phyloP scores from a whole-genome alignment of 2,888 invertebrate genomes.

The Bruchidius siliquastri region DNA sequence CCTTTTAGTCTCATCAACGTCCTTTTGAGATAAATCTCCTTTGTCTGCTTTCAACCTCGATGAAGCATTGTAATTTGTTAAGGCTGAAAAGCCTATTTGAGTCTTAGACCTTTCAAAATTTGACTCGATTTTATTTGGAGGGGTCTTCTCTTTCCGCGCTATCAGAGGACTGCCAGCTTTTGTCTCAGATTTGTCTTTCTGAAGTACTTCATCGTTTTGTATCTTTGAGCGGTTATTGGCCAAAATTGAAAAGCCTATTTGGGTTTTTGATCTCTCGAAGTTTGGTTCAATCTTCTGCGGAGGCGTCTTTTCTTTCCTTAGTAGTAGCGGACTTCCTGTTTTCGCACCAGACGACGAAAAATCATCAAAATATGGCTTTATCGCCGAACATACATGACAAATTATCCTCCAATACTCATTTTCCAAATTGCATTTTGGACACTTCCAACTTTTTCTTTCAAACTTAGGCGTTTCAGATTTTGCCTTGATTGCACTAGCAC shows the following conservation, averaged over 20 bases:
- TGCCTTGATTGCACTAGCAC: conserved; percentile 37
- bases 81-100: conserved; percentile 44
- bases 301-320: conserved; percentile 15
- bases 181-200: conserved; percentile 7
- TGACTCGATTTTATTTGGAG: conserved; percentile 30
- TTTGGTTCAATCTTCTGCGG: conserved; percentile 30
- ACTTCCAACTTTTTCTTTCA: conserved; percentile 52
- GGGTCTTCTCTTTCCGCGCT: conserved; percentile 19
- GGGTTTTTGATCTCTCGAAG: conserved; percentile 44
- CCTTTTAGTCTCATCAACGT: conserved; percentile 19
- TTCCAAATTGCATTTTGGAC: conserved; percentile 56
- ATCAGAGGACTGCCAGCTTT: conserved; percentile 21
- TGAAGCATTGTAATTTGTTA: conserved; percentile 35
- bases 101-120: conserved; percentile 43
- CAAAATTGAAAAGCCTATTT: conserved; percentile 44
- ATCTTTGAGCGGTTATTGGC: conserved; percentile 32
- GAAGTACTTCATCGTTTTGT: conserved; percentile 1
- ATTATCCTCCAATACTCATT: conserved; percentile 60
- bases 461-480: conserved; percentile 36
- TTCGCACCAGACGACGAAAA: conserved; percentile 26
- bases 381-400: conserved; percentile 57
- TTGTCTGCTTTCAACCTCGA: conserved; percentile 27
- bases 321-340: conserved; percentile 18
- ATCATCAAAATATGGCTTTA: conserved; percentile 49
- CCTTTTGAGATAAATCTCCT: conserved; percentile 35